Conservation (phyloP, 2,797 vertebrate species). For the Atherinosoma microstoma region DNA sequence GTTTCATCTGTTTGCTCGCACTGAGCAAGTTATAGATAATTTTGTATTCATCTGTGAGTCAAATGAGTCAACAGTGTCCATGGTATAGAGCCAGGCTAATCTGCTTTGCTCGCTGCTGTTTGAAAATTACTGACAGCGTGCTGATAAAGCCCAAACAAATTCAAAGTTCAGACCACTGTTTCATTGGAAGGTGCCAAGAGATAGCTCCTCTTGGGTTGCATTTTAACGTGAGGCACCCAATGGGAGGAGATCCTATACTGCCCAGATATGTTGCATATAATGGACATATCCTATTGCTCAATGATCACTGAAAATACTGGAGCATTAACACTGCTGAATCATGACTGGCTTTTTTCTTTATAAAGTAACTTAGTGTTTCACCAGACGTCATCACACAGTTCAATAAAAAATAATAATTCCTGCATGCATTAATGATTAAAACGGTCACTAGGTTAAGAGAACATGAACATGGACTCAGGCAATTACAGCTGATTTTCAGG, state of each 20-base stretch:
- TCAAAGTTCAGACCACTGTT: conserved; percentile 58
- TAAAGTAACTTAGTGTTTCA: not conserved
- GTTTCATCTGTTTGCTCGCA: conserved; percentile 57
- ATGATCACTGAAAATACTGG: not conserved
- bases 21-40: conserved; percentile 65
- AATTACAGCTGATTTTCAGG: not conserved
- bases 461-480: not conserved
- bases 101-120: conserved; percentile 69
- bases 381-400: not conserved
- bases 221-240: conserved; percentile 21
- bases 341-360: not conserved
- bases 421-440: not conserved
- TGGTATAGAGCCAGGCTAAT: conserved; percentile 68
- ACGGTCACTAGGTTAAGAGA: not conserved
- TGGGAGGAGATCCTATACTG: conserved; percentile 14
- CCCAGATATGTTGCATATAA: not conserved
- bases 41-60: conserved; percentile 70
- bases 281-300: not conserved
- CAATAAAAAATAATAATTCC: not conserved
- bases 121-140: conserved; percentile 70
- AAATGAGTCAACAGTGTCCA: conserved; percentile 64
- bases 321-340: not conserved
- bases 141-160: conserved; percentile 68
- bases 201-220: conserved; percentile 44
- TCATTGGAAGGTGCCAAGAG: conserved; percentile 56